These are phyloP conservation scores for Listronotus bonariensis DNA, from an alignment of 1,140 invertebrate species.

Conservation along the genomic window DNA sequence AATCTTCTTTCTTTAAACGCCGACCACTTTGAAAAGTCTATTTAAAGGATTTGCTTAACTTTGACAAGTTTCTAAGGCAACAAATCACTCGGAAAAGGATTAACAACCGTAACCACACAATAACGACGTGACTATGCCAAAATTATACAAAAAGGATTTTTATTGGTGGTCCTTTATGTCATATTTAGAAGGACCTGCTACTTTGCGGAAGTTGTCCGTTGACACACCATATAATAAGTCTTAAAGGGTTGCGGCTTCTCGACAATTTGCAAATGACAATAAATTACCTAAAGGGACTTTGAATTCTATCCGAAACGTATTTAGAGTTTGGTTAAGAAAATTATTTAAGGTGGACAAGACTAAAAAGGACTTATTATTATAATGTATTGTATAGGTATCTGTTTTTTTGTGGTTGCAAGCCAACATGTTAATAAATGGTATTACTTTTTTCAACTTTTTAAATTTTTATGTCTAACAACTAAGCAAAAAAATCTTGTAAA, in stretches of 20 bases:
- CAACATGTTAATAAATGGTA: no score
- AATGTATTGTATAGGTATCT: no score
- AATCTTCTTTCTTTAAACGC: conserved; percentile 18
- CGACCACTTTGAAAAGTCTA: conserved; percentile 20
- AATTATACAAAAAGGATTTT: conserved; percentile 29
- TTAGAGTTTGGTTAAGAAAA: conserved; percentile 6
- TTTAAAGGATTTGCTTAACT: conserved; percentile 27
- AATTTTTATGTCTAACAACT: no score
- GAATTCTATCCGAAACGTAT: background rate
- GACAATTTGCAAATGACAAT: conserved; percentile 7
- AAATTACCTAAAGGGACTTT: conserved; percentile 5
- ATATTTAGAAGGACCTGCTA: conserved; percentile 18
- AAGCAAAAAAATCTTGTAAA: no score
- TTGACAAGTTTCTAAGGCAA: conserved; percentile 34
- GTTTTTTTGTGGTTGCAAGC: no score
- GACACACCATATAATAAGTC: conserved; percentile 7
- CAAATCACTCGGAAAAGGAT: conserved; percentile 32
- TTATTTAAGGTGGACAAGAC: background rate
- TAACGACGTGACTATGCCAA: conserved; percentile 30
- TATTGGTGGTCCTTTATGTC: conserved; percentile 29
- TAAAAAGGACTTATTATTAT: no score
- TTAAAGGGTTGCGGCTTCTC: conserved; percentile 19
- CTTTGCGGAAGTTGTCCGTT: conserved; percentile 17
- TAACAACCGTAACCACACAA: conserved; percentile 28
- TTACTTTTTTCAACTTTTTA: no score